Conservation (phyloP, 30 jellyfish, hydroid and myxozoan genomes). For the Aurelia coerulea region DNA sequence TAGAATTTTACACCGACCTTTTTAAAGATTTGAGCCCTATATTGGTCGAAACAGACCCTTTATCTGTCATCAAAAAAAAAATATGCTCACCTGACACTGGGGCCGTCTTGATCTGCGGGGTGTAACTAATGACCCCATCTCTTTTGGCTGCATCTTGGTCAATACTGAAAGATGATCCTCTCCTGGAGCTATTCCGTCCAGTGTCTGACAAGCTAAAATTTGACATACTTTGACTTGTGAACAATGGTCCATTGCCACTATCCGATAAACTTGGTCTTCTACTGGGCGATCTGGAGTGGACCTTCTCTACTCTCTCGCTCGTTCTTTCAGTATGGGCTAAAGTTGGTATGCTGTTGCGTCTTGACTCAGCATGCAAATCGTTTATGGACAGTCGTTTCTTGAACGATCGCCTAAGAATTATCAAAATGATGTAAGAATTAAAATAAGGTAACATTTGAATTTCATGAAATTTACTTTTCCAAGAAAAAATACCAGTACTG, state of each 20-base stretch:
- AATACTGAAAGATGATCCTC: slow-evolving; percentile 55
- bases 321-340: slow-evolving; percentile 20
- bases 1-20: too few species aligned
- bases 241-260: slow-evolving; percentile 58
- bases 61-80: too few species aligned
- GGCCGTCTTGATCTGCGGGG: slow-evolving; percentile 81
- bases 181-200: slow-evolving; percentile 67
- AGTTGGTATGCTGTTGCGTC: slow-evolving; percentile 70
- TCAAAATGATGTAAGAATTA: too few species aligned
- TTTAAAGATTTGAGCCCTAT: too few species aligned
- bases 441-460: too few species aligned
- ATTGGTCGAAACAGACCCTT: too few species aligned
- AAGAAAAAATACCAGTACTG: too few species aligned
- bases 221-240: slow-evolving; percentile 26
- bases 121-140: slow-evolving; percentile 78
- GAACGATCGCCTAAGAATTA: slow-evolving; percentile 15
- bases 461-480: too few species aligned
- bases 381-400: slow-evolving; percentile 49
- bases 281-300: slow-evolving; percentile 38
- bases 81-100: slow-evolving; percentile 71
- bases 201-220: slow-evolving; percentile 7
- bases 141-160: slow-evolving; percentile 73
- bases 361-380: slow-evolving; percentile 16
- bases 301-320: slow-evolving; percentile 20
- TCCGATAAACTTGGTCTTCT: slow-evolving; percentile 53